Base-by-base conservation (phyloP, 2,113 vertebrate genomes). In the Lepus timidus region DNA sequence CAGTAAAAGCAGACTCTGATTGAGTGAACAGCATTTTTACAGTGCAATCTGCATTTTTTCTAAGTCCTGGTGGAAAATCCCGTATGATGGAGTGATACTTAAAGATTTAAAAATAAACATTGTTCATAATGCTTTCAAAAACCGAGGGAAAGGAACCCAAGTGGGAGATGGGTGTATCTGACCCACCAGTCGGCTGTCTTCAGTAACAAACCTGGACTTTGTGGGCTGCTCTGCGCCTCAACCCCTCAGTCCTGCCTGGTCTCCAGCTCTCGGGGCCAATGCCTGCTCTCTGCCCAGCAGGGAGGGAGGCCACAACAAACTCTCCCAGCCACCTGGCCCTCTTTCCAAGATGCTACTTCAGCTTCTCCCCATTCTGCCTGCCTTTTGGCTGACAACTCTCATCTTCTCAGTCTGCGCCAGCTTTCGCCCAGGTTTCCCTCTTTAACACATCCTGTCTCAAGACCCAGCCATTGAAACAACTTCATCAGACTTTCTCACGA, bases 1-100 rank as follows among this genome's bases (percentile, higher is more conserved):
- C 85, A 49, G 95, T 95, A 88, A 94, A 96, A 93, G 81, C 5
- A 51, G 75, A 58, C 90, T 97, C 96, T 96, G 97, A 97, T 97
- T 90, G 96, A 96, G 95, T 81, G 90, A 97, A 95, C 96, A 97
- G 96, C 91, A 96, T 96, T 97, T 97, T 97, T 97, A 97, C 91
- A 95, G 93, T 93, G 95, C 95, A 95, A 96, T 96, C 94, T 96
- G 88, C 93, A 88, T 94, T 95, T 97, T 58, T 93, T 96, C 74
- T 94, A 94, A 95, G 93, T 91, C 85, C 91, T 95, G 70, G 86
- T 95, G 93, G 93, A 97, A 97, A 97, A 94, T 94, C 94, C 93
- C 88, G 51, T 65, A 4, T 86, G 94, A 96, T 9, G 82, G 96
- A 96, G 61, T 68, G 83, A 88, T 67, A 74, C 94, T 96, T 94